Percentiles rank a stretch among this genome's conserved stretches.
Evolutionary conservation across 2,797 vertebrate genomes (phyloP).

Genomic region (Halcyon badia): DNA sequence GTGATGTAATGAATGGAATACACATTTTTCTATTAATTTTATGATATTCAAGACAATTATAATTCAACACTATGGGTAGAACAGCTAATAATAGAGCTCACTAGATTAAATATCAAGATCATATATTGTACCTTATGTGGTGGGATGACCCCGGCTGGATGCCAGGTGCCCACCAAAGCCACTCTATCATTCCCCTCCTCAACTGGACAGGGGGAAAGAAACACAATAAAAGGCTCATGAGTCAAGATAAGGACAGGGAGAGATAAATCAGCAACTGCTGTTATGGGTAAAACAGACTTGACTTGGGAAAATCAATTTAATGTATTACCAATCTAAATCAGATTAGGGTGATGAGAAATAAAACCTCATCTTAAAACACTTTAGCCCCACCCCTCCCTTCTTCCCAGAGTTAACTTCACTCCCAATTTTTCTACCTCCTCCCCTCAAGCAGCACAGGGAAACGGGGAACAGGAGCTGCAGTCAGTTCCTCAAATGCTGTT

Average conservation of each 20-base stretch:
- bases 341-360: no score
- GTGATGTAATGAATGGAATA: not conserved
- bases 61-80: not conserved
- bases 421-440: not conserved
- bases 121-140: not conserved
- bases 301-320: no score
- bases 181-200: no score
- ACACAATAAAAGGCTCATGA: no score
- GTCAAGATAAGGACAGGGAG: no score
- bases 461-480: not conserved
- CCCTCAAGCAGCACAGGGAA: not conserved
- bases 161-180: not conserved
- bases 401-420: no score
- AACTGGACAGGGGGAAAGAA: no score
- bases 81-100: not conserved
- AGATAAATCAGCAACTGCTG: no score
- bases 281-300: no score
- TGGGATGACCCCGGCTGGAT: not conserved
- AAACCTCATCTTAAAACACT: no score
- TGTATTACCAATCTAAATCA: no score
- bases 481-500: not conserved
- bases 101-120: not conserved
- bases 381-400: no score
- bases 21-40: not conserved
- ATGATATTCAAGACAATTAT: not conserved